Evolutionary conservation across 2,797 vertebrate species (phyloP).

Genomic region (Balearica regulorum): DNA sequence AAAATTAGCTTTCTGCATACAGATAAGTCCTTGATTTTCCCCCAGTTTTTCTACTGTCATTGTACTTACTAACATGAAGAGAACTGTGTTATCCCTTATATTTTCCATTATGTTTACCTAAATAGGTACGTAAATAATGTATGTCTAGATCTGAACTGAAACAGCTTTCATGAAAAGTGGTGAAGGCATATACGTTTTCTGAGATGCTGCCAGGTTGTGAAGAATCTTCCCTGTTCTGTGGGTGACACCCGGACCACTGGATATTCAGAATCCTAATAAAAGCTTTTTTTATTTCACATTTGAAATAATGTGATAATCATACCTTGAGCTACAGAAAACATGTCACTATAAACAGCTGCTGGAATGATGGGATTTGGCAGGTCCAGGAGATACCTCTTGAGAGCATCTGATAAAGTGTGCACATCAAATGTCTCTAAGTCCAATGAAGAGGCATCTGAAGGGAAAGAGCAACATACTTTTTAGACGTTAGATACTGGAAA

Average conservation of each 20-base stretch:
- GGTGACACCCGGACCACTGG: not conserved
- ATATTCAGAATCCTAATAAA: not conserved
- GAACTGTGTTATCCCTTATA: not conserved
- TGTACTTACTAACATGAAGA: not conserved
- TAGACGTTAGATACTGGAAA: not conserved
- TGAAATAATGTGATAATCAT: conserved; percentile 9
- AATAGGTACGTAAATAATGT: not conserved
- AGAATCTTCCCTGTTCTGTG: not conserved
- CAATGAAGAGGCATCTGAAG: conserved; percentile 61
- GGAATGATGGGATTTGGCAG: conserved; percentile 92
- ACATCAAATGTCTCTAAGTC: conserved; percentile 90
- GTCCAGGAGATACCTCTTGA: conserved; percentile 91
- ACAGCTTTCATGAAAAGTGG: not conserved
- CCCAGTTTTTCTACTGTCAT: conserved; percentile 9
- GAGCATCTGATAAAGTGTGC: conserved; percentile 84
- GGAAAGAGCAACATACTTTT: not conserved
- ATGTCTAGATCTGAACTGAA: not conserved
- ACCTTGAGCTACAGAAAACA: conserved; percentile 91
- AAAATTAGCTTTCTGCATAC: conserved; percentile 66
- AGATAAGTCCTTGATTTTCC: conserved; percentile 49
- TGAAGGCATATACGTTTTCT: not conserved
- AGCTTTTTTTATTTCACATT: not conserved
- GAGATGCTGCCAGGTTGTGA: not conserved
- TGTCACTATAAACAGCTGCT: conserved; percentile 80
- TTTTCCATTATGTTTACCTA: not conserved